These are phyloP conservation scores for Epinephelus moara DNA, from an alignment of 2,113 vertebrate species.

Conservation along the genomic window DNA sequence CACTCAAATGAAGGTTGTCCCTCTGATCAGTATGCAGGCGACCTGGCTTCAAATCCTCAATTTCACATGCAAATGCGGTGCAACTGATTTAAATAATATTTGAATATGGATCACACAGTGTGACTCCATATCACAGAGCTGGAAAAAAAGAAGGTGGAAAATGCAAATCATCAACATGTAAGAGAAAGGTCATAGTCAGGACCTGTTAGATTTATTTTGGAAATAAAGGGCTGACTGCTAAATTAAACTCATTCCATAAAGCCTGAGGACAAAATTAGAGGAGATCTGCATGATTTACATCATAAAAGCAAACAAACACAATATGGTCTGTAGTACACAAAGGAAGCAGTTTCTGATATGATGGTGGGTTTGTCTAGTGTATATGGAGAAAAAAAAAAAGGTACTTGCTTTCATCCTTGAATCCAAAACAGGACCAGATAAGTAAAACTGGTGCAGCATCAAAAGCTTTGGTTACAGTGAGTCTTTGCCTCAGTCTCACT, in stretches of 20 bases:
- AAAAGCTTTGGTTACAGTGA: conserved; percentile 9
- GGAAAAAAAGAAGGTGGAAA: conserved; percentile 64
- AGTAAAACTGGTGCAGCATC: conserved; percentile 4
- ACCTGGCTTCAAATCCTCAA: conserved; percentile 84
- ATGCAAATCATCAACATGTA: conserved; percentile 81
- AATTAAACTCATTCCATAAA: conserved; percentile 69
- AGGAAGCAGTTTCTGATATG: conserved; percentile 27
- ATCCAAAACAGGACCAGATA: not conserved
- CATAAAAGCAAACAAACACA: conserved; percentile 63
- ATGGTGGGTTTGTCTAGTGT: conserved; percentile 6
- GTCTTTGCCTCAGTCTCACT: conserved; percentile 4
- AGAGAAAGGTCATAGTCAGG: conserved; percentile 79
- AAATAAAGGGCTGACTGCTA: conserved; percentile 68
- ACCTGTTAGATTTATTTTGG: conserved; percentile 76
- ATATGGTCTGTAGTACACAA: conserved; percentile 30
- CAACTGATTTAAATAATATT: conserved; percentile 85
- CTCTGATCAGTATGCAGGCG: conserved; percentile 82
- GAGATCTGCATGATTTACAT: conserved; percentile 67
- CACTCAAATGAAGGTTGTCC: conserved; percentile 71
- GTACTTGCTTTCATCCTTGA: conserved; percentile 28
- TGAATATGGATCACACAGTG: conserved; percentile 86
- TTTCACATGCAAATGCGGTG: conserved; percentile 84
- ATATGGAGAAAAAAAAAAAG: not conserved
- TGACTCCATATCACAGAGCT: conserved; percentile 75
- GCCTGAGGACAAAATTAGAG: conserved; percentile 64